Percentiles rank a stretch among this genome's conserved stretches.
phyloP scores from a whole-genome alignment of 2,797 vertebrate species.

The Fistularia tabacaria region DNA sequence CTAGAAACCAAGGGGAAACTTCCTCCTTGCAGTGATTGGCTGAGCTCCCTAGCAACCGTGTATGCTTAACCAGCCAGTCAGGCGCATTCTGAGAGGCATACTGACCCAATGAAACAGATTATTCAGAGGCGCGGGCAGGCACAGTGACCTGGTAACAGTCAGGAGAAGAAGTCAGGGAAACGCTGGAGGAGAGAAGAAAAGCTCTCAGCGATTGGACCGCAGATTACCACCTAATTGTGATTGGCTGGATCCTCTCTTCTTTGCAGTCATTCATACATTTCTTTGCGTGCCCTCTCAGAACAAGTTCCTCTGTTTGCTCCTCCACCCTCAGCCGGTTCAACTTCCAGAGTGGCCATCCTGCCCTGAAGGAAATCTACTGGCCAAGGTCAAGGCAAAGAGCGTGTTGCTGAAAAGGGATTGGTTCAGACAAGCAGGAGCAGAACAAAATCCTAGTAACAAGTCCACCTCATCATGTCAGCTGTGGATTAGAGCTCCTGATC shows the following conservation, averaged over 20 bases:
- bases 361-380: conserved; percentile 68
- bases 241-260: conserved; percentile 61
- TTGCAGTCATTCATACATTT: conserved; percentile 82
- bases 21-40: conserved; percentile 73
- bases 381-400: conserved; percentile 69
- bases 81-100: conserved; percentile 66
- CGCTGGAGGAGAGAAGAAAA: conserved; percentile 43
- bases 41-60: conserved; percentile 79
- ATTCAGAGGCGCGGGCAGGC: conserved; percentile 71
- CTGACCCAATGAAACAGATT: conserved; percentile 79
- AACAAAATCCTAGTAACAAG: conserved; percentile 76
- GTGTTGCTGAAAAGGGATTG: conserved; percentile 61
- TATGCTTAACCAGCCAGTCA: conserved; percentile 75
- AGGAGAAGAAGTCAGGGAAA: conserved; percentile 70
- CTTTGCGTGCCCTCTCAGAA: conserved; percentile 64
- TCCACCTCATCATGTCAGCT: conserved; percentile 53
- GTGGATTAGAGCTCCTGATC: conserved; percentile 65
- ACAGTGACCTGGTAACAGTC: conserved; percentile 84
- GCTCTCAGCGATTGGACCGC: conserved; percentile 52
- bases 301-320: conserved; percentile 31
- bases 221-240: conserved; percentile 45
- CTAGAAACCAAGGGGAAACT: conserved; percentile 77
- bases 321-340: conserved; percentile 49
- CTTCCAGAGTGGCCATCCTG: conserved; percentile 61
- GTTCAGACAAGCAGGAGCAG: conserved; percentile 61